These are phyloP conservation scores for Melanchra persicariae DNA, from an alignment of 2,888 invertebrate genomes.

Conservation along the genomic window DNA sequence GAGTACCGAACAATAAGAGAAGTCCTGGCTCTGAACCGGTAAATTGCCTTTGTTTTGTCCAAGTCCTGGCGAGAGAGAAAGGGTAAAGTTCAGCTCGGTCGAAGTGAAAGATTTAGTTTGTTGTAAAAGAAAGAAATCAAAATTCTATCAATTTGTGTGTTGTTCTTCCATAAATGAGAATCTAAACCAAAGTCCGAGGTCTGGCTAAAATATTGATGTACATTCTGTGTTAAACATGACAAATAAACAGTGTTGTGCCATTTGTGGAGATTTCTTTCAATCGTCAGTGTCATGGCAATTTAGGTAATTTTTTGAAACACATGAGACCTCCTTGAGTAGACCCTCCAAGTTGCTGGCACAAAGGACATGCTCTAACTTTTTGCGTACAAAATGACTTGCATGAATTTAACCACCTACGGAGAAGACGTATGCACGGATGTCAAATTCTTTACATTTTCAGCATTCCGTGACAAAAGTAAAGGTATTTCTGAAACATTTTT, in stretches of 20 bases:
- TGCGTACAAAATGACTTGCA: slow-evolving; percentile 63
- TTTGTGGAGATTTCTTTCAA: slow-evolving; percentile 16
- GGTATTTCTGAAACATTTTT: slow-evolving; percentile 2
- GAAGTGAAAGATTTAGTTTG: slow-evolving; percentile 48
- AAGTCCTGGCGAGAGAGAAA: slow-evolving; percentile 42
- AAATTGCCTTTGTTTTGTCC: slow-evolving; percentile 52
- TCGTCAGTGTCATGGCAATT: neutral
- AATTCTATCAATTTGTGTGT: neutral
- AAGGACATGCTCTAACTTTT: slow-evolving; percentile 59
- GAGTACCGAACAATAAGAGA: slow-evolving; percentile 47
- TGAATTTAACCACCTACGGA: slow-evolving; percentile 35
- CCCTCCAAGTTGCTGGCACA: slow-evolving; percentile 63
- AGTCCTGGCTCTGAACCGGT: slow-evolving; percentile 46
- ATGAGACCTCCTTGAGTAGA: slow-evolving; percentile 35
- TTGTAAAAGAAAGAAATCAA: slow-evolving; percentile 1
- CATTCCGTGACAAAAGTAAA: neutral
- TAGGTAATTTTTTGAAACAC: slow-evolving; percentile 2
- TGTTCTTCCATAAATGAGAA: neutral
- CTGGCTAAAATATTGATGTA: neutral
- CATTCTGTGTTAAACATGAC: neutral
- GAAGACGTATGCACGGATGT: slow-evolving; percentile 28
- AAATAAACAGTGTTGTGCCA: slow-evolving; percentile 21
- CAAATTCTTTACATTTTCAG: slow-evolving; percentile 22
- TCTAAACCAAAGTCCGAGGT: neutral
- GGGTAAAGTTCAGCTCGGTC: slow-evolving; percentile 39